Evolutionary conservation across 2,888 invertebrate genomes (phyloP), one percentile per base, ranked within the genome.

Genomic region (Agrotis puta): DNA sequence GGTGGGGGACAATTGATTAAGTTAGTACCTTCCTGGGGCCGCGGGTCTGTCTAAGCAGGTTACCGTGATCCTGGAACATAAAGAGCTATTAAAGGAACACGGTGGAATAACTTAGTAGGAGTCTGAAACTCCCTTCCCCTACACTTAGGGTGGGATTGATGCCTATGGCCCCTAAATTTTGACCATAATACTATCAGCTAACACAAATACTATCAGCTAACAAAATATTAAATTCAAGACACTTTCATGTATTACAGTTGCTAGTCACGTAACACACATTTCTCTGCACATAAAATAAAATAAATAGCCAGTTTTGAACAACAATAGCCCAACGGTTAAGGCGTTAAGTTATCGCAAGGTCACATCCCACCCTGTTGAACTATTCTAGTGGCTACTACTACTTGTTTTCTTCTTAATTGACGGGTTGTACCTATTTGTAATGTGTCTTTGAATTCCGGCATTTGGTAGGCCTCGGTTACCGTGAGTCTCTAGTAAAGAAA

Each of bases 371-470:
- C 61, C 64, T 22, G 64, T 18, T 53, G 22, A 81, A 68, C 77
- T 81, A 51, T 77, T 64, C 58, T 20, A 22, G 48, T 56, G 53
- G 58, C 48, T 50, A 16, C 47, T 33, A 58, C 67, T 47, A 73
- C 66, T 68, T 64, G 65, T 84, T 83, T 81, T 51, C 50, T 76
- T 48, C n/a, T 58, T 76, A 84, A 82, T 84, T 78, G 79, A 74
- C 79, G 67, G 77, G 53, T 56, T 27, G 63, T 81, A 71, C 22
- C 81, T 71, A 81, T 77, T 72, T 69, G 70, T 80, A 54, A 77
- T 50, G 27, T 59, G 54, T 67, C 39, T 53, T 0, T 7, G 9
- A 9, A 20, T 77, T 81, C 77, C 69, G 77, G 57, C 58, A 63
- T 11, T 50, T n/a, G 27, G 16, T 33, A 43, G 56, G 27, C 48